A percentile compares a stretch with the other conserved stretches of the same genome.
These are phyloP conservation scores for Aspidiotus destructor DNA, from an alignment of 2,888 invertebrate genomes.

Conservation along the genomic window DNA sequence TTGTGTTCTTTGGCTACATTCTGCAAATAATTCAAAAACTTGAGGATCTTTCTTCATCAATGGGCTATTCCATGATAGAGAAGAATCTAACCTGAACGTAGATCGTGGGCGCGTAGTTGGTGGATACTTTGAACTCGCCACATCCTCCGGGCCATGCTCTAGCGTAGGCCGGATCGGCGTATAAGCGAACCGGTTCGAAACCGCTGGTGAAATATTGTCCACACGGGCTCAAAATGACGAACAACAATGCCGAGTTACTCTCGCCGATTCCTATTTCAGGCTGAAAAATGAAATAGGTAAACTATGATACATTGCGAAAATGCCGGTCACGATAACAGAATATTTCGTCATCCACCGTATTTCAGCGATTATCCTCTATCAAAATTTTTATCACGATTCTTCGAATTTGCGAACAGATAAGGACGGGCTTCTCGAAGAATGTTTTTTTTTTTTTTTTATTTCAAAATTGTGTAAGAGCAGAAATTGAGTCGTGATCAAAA, in stretches of 20 bases:
- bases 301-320: too few relatives aligned
- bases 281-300: slow-evolving; percentile 48
- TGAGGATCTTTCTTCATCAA: neutral
- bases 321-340: neutral
- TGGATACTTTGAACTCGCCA: slow-evolving; percentile 91
- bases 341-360: neutral
- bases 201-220: slow-evolving; percentile 72
- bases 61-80: too few relatives aligned
- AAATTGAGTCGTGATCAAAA: too few relatives aligned
- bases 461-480: too few relatives aligned
- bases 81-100: slow-evolving; percentile 50
- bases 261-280: slow-evolving; percentile 83
- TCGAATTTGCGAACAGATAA: too few relatives aligned
- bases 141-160: slow-evolving; percentile 87
- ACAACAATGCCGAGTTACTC: slow-evolving; percentile 80
- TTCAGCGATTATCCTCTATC: too few relatives aligned
- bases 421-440: too few relatives aligned
- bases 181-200: slow-evolving; percentile 64
- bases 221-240: slow-evolving; percentile 84
- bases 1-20: slow-evolving; percentile 48
- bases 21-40: slow-evolving; percentile 17
- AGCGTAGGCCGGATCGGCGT: slow-evolving; percentile 82
- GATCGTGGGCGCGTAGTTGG: slow-evolving; percentile 82
- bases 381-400: too few relatives aligned
- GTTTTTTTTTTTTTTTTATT: too few relatives aligned